Percentiles rank a stretch among this genome's conserved stretches.
These are phyloP conservation scores for Halcyon leucocephala DNA, from an alignment of 2,797 vertebrate genomes.

Conservation along the genomic window DNA sequence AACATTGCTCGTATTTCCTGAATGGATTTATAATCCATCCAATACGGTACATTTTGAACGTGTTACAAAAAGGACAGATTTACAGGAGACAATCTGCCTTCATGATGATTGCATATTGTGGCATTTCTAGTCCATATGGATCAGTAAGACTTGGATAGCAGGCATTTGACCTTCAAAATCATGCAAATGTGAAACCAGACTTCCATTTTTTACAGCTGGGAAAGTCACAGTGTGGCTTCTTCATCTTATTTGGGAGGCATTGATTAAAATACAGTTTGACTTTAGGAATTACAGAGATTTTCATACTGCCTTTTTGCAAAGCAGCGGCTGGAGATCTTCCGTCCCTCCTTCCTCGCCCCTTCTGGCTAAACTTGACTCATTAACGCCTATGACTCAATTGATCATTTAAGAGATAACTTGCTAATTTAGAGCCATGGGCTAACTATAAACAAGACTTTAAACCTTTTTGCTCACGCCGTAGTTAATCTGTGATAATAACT, in stretches of 20 bases:
- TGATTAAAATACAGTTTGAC: slow-evolving; percentile 81
- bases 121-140: slow-evolving; percentile 89
- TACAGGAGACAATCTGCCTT: slow-evolving; percentile 87
- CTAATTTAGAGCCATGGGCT: slow-evolving; percentile 78
- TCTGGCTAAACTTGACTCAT: slow-evolving; percentile 79
- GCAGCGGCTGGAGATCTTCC: slow-evolving; percentile 31
- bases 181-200: slow-evolving; percentile 83
- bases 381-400: slow-evolving; percentile 78
- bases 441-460: slow-evolving; percentile 73
- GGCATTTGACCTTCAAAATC: slow-evolving; percentile 87
- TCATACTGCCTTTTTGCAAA: slow-evolving; percentile 8
- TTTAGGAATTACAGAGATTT: slow-evolving; percentile 71
- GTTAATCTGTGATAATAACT: slow-evolving; percentile 78
- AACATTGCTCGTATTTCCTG: slow-evolving; percentile 72
- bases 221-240: slow-evolving; percentile 75
- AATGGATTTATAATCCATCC: slow-evolving; percentile 83
- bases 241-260: slow-evolving; percentile 72
- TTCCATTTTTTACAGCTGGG: slow-evolving; percentile 82
- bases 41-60: slow-evolving; percentile 81
- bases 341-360: slow-evolving; percentile 54
- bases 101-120: slow-evolving; percentile 87
- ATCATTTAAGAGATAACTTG: slow-evolving; percentile 79
- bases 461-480: slow-evolving; percentile 79
- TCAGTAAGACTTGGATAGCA: slow-evolving; percentile 84
- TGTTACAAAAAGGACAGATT: slow-evolving; percentile 84